These are phyloP conservation scores for Dicrostonyx torquatus DNA, from an alignment of 2,797 vertebrate genomes.

Conservation along the genomic window DNA sequence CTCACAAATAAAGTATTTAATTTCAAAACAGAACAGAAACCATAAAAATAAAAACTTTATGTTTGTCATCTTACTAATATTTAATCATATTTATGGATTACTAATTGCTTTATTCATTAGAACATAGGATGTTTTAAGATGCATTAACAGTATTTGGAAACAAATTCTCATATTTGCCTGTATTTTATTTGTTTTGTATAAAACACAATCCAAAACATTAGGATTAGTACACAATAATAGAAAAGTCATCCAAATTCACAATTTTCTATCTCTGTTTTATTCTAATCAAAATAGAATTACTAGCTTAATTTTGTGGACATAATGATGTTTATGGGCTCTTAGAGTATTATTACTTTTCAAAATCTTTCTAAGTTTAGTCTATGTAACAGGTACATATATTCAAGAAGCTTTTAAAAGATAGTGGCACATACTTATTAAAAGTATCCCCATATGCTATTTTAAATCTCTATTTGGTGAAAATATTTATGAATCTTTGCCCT, in stretches of 20 bases:
- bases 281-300: neutral
- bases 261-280: neutral
- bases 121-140: fast-evolving
- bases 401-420: neutral
- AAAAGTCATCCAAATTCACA: neutral
- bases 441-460: neutral
- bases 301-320: neutral
- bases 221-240: neutral
- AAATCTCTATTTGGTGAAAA: neutral
- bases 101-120: neutral
- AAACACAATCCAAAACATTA: neutral
- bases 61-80: neutral
- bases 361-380: neutral
- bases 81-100: neutral
- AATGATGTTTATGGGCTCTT: neutral
- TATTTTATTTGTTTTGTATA: neutral
- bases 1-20: neutral
- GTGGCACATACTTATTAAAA: neutral
- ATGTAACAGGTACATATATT: neutral
- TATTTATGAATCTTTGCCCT: slow-evolving; percentile 18
- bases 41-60: neutral
- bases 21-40: fast-evolving
- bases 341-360: neutral
- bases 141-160: neutral
- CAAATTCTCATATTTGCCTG: neutral